These are phyloP conservation scores for Pachymerium ferrugineum DNA, from an alignment of 2,888 invertebrate genomes.

Conservation along the genomic window DNA sequence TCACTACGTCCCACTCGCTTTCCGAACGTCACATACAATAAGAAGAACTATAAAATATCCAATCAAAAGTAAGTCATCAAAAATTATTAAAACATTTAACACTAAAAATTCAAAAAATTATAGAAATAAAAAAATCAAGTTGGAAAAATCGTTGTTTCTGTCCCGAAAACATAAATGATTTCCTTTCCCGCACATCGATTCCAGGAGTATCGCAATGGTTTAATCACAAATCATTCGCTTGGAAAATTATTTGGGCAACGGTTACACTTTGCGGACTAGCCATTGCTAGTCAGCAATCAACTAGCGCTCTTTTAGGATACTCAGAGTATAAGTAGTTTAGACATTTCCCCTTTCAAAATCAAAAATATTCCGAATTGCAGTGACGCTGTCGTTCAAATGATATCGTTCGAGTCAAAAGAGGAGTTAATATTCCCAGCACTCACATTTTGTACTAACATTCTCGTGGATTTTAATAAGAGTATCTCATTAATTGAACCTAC, in stretches of 20 bases:
- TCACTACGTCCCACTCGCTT: too few species aligned
- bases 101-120: too few species aligned
- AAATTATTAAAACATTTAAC: too few species aligned
- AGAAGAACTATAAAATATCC: too few species aligned
- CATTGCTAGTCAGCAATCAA: not conserved
- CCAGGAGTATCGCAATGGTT: slow-evolving; percentile 6
- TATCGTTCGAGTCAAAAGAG: not conserved
- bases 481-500: not conserved
- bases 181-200: not conserved
- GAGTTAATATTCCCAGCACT: slow-evolving; percentile 12
- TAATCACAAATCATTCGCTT: not conserved
- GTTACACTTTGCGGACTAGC: not conserved
- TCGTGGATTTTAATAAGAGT: not conserved
- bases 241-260: slow-evolving; percentile 13
- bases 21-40: too few species aligned
- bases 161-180: not conserved
- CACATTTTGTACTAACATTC: slow-evolving; percentile 27
- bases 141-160: not conserved
- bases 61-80: too few species aligned
- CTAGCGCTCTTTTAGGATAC: not conserved
- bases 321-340: slow-evolving; percentile 6
- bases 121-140: too few species aligned
- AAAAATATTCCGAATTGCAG: not conserved
- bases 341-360: too few species aligned
- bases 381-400: not conserved